Conservation (phyloP, 1,140 invertebrate genomes). For the Bombus impatiens region DNA sequence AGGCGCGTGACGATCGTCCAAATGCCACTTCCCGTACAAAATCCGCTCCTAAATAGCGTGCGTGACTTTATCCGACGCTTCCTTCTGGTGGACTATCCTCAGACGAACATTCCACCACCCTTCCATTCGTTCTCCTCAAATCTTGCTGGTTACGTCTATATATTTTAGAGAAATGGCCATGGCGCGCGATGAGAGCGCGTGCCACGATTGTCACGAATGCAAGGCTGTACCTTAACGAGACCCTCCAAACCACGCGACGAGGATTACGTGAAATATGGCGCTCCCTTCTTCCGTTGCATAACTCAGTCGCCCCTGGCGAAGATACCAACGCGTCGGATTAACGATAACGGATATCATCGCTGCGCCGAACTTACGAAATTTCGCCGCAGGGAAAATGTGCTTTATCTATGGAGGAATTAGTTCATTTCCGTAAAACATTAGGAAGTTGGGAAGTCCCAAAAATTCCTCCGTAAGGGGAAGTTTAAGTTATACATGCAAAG, state of each 20-base stretch:
- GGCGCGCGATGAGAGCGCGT: background rate
- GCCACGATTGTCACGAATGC: constrained; percentile 34
- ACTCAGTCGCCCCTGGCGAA: background rate
- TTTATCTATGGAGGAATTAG: background rate
- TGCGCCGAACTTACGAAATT: constrained; percentile 7
- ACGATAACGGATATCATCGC: constrained; percentile 38
- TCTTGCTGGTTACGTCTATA: constrained; percentile 62
- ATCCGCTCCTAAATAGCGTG: constrained; percentile 67
- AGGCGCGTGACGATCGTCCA: constrained; percentile 35
- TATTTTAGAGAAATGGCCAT: background rate
- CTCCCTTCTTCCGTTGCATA: constrained; percentile 25
- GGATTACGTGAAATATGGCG: constrained; percentile 25
- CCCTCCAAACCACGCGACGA: background rate
- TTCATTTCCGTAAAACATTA: background rate
- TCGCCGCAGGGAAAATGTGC: background rate
- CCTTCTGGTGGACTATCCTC: background rate
- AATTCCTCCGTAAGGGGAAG: background rate
- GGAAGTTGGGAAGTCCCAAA: background rate
- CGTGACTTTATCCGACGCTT: constrained; percentile 49
- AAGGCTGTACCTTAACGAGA: constrained; percentile 21
- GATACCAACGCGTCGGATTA: constrained; percentile 1
- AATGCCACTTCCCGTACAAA: constrained; percentile 50
- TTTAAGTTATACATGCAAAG: background rate
- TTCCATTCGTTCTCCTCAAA: constrained; percentile 55
- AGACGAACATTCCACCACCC: constrained; percentile 47